Conservation (phyloP, 2,888 invertebrate genomes). For the Conomelus anceps region DNA sequence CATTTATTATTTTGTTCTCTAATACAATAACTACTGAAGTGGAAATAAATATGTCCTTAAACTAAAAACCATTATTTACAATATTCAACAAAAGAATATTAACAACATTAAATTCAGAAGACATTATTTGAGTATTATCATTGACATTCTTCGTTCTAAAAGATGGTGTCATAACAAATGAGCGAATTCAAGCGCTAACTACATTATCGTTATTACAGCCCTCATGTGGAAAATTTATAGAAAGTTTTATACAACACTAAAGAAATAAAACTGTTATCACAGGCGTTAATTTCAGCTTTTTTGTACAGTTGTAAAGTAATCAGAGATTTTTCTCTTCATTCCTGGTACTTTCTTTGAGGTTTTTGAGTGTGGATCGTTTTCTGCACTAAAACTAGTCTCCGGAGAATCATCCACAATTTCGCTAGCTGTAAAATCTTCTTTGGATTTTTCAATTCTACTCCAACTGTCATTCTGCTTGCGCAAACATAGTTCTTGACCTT, state of each 20-base stretch:
- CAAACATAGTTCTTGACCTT: slow-evolving; percentile 29
- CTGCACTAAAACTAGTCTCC: not conserved
- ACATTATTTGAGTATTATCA: not conserved
- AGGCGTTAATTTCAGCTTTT: slow-evolving; percentile 14
- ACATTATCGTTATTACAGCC: not conserved
- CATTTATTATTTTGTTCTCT: not conserved
- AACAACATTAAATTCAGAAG: not conserved
- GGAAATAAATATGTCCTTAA: not conserved
- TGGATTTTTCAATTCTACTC: slow-evolving; percentile 31
- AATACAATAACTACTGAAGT: not conserved
- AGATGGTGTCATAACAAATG: not conserved
- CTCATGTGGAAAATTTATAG: not conserved
- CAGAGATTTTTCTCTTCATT: slow-evolving; percentile 32
- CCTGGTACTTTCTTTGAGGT: slow-evolving; percentile 3
- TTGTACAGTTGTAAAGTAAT: slow-evolving; percentile 29
- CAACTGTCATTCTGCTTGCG: slow-evolving; percentile 32
- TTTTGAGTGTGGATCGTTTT: not conserved
- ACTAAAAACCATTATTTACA: not conserved
- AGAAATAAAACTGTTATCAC: not conserved
- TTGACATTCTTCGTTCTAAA: not conserved
- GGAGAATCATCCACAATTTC: slow-evolving; percentile 5
- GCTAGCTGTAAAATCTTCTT: slow-evolving; percentile 28
- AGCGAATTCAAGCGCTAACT: not conserved
- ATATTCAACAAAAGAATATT: not conserved
- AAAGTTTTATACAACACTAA: not conserved